Evolutionary conservation across 2,888 invertebrate species (phyloP), one percentile per base, ranked within the genome.

Genomic region (Amaurobius ferox): DNA sequence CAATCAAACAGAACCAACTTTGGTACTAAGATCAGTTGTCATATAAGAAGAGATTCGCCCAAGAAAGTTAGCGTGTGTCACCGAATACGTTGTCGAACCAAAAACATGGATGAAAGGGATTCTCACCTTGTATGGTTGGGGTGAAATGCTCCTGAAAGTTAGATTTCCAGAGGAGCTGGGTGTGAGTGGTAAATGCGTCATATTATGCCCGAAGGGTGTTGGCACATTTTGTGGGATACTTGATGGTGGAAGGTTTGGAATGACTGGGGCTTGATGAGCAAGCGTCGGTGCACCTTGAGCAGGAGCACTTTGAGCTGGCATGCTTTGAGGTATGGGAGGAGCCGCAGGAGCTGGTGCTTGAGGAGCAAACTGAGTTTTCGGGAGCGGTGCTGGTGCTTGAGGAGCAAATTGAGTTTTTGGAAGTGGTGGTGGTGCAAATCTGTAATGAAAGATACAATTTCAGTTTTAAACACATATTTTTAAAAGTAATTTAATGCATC

Each of bases 111-210:
- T n/a, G n/a, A n/a, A n/a, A n/a, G n/a, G n/a, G n/a, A n/a, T n/a
- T n/a, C n/a, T 5, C 30, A 86, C 86, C 66, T 86, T 86, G 32
- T 70, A 86, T 6, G 86, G 86, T 13, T 79, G 79, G 0, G 86
- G 86, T 2, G 86, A 86, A 23, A 86, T 86, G 44, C 86, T 86
- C 23, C 86, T 61, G 66, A 86, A 86, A 6, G 79, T 11, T 30
- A 86, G 30, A 39, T 40, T 28, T 0, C 86, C 86, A 1, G 86
- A 86, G 29, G 86, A 86, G 19, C 86, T 79, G 0, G 86, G 86
- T 1, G 79, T 23, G 1, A 70, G 86, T 0, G 86, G 86, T 19
- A 86, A 16, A n/a, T 78, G 67, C 9, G 28, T 26, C 32, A 83
- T 19, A 13, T 55, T 39, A 13, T 67, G 67, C 0, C 64, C 66